Base-by-base conservation (phyloP, 2,113 vertebrate species). In the Phoxinus phoxinus region DNA sequence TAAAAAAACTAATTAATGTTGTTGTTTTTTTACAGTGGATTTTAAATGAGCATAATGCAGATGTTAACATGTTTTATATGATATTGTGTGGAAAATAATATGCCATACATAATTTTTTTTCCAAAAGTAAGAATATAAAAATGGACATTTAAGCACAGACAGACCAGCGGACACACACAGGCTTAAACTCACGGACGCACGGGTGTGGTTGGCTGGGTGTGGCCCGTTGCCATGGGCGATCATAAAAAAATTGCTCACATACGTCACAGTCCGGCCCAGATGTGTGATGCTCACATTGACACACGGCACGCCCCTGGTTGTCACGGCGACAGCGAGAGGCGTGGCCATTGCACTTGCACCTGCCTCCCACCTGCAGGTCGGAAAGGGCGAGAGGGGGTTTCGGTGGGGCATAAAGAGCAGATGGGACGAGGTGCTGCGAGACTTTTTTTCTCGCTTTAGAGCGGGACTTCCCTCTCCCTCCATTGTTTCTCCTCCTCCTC, bases 321-420 rank as follows among this genome's bases (percentile, higher is more conserved):
- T 94, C 92, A 2, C 94, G 92, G 7, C 92, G 92, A 91, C 96
- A 96, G 78, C 83, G 94, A 2, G 96, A 96, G 4, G 96, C 96
- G 1, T 96, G 96, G 59, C 96, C 96, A 4, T 96, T 96, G 79
- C 96, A 96, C 89, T 96, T 96, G 77, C 96, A 96, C 84, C 96
- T 91, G 85, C 96, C 96, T 0, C 96, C 96, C 0, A 96, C 96
- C 88, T 96, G 96, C 78, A 96, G 91, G 91, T 96, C 96, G 0
- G 96, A 95, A 32, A 96, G 91, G 19, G 93, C 91, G 48, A 95
- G 86, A 46, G 87, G 37, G 23, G 87, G 67, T 78, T 27, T 48
- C 1, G 88, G 74, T 2, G 87, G 71, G 51, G 78, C 61, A 1
- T 74, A 67, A 35, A 89, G 37, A 17, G 86, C 51, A 2, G 88